Evolutionary conservation across 1,140 invertebrate genomes (phyloP).

Genomic region (Nasonia longicornis): DNA sequence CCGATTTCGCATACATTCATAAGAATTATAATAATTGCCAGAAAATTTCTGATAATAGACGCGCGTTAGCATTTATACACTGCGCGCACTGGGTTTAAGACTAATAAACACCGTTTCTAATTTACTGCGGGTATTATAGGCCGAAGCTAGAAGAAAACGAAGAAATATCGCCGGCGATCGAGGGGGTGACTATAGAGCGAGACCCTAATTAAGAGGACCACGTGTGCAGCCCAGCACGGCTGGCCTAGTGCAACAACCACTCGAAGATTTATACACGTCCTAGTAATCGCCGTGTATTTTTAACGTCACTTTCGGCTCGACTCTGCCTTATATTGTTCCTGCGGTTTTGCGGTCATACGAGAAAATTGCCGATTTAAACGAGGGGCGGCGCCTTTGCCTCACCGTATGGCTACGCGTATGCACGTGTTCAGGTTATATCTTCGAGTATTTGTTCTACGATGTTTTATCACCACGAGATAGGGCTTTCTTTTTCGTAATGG

Average conservation of each 20-base stretch:
- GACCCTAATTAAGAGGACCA: constrained; percentile 30
- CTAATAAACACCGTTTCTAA: constrained; percentile 36
- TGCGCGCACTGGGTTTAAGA: background rate
- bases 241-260: background rate
- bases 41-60: no score
- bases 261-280: constrained; percentile 48
- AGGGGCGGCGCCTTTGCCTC: background rate
- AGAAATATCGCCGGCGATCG: constrained; percentile 35
- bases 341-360: constrained; percentile 62
- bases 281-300: constrained; percentile 62
- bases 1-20: background rate
- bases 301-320: constrained; percentile 42
- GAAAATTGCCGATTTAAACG: constrained; percentile 61
- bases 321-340: constrained; percentile 42
- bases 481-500: no score
- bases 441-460: background rate
- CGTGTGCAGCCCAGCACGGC: background rate
- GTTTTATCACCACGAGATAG: background rate
- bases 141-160: background rate
- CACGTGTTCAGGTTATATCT: background rate
- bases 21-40: no score
- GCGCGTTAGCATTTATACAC: no score
- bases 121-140: constrained; percentile 22
- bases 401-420: background rate
- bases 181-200: constrained; percentile 19